Evolutionary conservation across 2,888 invertebrate species (phyloP), one percentile per base, ranked within the genome.

Genomic region (Neoitamus cyanurus): DNA sequence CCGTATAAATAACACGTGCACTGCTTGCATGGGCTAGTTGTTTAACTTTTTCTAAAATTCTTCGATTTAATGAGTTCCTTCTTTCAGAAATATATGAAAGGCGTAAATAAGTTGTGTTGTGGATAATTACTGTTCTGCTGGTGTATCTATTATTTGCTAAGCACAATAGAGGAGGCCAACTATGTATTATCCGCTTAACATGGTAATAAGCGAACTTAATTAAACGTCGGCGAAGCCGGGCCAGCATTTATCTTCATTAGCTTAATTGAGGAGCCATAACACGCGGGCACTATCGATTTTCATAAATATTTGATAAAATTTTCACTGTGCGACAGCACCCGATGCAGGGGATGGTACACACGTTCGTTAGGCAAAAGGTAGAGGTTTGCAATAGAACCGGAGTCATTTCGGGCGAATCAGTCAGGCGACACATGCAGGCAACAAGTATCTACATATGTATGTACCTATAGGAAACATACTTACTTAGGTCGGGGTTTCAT

Each of bases 231-330:
- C 36, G 37, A 73, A 34, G 73, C 34, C 34, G 48, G 15, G 13
- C 48, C 15, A 31, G 13, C 58, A 78, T 78, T 78, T 78, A 30
- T 78, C 78, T 78, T 78, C 58, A 78, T 78, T 78, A 78, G 78
- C 30, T 31, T 78, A 78, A 78, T 78, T 78, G 48, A 31, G 48
- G 31, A 20, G 58, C 78, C 30, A 11, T 31, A 78, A 15, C 58
- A 13, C 31, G 25, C 13, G 58, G n/a, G 31, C 30, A 9, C 15
- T 48, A 78, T 78, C 78, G 78, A 78, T 78, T 78, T 78, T 48
- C 48, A 78, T 78, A 78, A 78, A 78, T 78, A 78, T 78, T 78
- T 78, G n/a, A 78, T 78, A 78, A 48, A 78, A 48, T 42, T 25
- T 30, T 46, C 42, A 37, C 58, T 25, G 58, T 25, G 58, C 58